Percentiles rank a stretch among this genome's conserved stretches.
These are phyloP conservation scores for Cheilosia impressa DNA, from an alignment of 2,888 invertebrate genomes.

Conservation along the genomic window DNA sequence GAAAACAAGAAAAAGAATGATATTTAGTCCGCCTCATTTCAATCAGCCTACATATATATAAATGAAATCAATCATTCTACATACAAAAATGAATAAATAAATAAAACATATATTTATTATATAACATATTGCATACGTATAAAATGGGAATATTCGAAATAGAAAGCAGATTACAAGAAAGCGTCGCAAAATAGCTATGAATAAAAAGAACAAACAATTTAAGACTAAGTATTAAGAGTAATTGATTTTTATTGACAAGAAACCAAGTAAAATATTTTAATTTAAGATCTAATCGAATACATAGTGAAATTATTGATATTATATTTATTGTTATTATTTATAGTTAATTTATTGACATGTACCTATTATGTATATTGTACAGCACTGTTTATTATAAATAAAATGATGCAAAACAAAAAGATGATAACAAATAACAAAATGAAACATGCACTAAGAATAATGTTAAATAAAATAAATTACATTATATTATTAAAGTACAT, in stretches of 20 bases:
- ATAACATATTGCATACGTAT: conserved; percentile 62
- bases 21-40: conserved; percentile 74
- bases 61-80: conserved; percentile 69
- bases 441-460: conserved; percentile 70
- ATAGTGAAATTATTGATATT: conserved; percentile 5
- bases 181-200: conserved; percentile 28
- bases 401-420: conserved; percentile 59
- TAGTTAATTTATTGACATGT: conserved; percentile 47
- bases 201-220: conserved; percentile 57
- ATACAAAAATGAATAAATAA: conserved; percentile 42
- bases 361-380: conserved; percentile 70
- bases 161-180: conserved; percentile 19
- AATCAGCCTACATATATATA: conserved; percentile 59
- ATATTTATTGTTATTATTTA: conserved; percentile 49
- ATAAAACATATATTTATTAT: conserved; percentile 71
- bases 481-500: conserved; percentile 55
- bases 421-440: conserved; percentile 1
- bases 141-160: conserved; percentile 17
- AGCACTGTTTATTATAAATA: conserved; percentile 74
- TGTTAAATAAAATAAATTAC: conserved; percentile 73
- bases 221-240: conserved; percentile 65
- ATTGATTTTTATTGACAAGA: conserved; percentile 33
- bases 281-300: conserved; percentile 4
- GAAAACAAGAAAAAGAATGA: conserved; percentile 37
- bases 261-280: not conserved